These are phyloP conservation scores for Micropterix aruncella DNA, from an alignment of 2,888 invertebrate genomes.

Conservation along the genomic window DNA sequence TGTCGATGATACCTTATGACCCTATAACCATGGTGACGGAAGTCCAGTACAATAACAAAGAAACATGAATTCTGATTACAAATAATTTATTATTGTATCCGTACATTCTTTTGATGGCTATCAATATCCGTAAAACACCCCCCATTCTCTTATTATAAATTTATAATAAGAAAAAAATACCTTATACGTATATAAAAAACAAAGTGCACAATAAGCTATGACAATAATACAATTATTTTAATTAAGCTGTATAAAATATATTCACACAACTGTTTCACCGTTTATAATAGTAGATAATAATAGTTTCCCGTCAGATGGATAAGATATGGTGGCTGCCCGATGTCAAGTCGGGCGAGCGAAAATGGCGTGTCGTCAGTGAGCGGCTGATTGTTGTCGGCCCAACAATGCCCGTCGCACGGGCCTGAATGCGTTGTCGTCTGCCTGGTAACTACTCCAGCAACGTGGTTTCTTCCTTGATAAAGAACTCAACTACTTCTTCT, in stretches of 20 bases:
- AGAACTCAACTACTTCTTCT: constrained; percentile 94
- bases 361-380: no score
- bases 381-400: no score
- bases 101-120: not conserved
- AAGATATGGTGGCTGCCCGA: no score
- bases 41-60: no score
- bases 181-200: no score
- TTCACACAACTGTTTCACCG: not conserved
- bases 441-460: constrained; percentile 54
- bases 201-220: not conserved
- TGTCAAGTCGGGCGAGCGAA: no score
- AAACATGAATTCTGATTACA: not conserved
- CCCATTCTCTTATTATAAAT: not conserved
- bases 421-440: constrained; percentile 9
- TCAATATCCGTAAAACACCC: not conserved
- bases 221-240: not conserved
- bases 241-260: not conserved
- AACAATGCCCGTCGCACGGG: not conserved
- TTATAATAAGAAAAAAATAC: not conserved
- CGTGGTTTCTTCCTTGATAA: constrained; percentile 88
- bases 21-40: no score
- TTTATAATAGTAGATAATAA: no score
- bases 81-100: not conserved
- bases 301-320: not conserved
- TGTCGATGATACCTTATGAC: no score